Percentiles rank a stretch among this genome's conserved stretches.
These are phyloP conservation scores for Lampropteryx suffumata DNA, from an alignment of 2,888 invertebrate species.

Conservation along the genomic window DNA sequence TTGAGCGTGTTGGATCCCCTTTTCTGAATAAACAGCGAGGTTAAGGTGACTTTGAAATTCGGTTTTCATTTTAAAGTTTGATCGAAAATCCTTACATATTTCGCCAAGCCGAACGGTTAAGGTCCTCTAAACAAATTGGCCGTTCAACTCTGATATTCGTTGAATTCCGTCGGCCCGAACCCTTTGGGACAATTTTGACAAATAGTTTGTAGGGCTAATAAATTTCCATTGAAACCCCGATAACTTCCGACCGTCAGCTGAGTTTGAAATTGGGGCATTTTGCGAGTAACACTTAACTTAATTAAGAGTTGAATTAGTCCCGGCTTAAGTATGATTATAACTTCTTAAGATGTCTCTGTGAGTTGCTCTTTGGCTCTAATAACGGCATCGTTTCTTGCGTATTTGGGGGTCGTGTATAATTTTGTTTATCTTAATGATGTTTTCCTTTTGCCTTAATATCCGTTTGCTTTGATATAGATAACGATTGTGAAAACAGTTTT, in stretches of 20 bases:
- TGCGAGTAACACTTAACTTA: slow-evolving; percentile 72
- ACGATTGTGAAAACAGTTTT: slow-evolving; percentile 9
- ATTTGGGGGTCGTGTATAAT: slow-evolving; percentile 39
- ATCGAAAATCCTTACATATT: slow-evolving; percentile 50
- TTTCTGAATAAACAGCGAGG: slow-evolving; percentile 22
- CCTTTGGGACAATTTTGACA: slow-evolving; percentile 76
- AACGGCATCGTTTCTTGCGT: slow-evolving; percentile 41
- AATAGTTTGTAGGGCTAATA: slow-evolving; percentile 77
- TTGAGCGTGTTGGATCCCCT: slow-evolving; percentile 25
- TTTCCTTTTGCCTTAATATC: slow-evolving; percentile 21
- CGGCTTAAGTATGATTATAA: slow-evolving; percentile 72
- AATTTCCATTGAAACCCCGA: slow-evolving; percentile 77
- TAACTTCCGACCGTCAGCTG: slow-evolving; percentile 68
- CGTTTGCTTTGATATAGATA: slow-evolving; percentile 31
- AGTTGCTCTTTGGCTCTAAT: slow-evolving; percentile 46
- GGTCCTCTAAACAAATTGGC: slow-evolving; percentile 66
- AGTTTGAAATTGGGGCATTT: slow-evolving; percentile 70
- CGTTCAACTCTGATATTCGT: slow-evolving; percentile 66
- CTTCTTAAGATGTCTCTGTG: slow-evolving; percentile 62
- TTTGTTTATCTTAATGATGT: slow-evolving; percentile 42
- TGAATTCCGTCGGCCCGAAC: slow-evolving; percentile 57
- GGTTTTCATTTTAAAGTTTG: slow-evolving; percentile 36
- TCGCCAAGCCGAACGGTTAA: slow-evolving; percentile 37
- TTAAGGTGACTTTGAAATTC: slow-evolving; percentile 21
- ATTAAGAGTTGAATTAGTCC: slow-evolving; percentile 77